phyloP scores from a whole-genome alignment of 2,113 vertebrate genomes.

The Colius striatus region DNA sequence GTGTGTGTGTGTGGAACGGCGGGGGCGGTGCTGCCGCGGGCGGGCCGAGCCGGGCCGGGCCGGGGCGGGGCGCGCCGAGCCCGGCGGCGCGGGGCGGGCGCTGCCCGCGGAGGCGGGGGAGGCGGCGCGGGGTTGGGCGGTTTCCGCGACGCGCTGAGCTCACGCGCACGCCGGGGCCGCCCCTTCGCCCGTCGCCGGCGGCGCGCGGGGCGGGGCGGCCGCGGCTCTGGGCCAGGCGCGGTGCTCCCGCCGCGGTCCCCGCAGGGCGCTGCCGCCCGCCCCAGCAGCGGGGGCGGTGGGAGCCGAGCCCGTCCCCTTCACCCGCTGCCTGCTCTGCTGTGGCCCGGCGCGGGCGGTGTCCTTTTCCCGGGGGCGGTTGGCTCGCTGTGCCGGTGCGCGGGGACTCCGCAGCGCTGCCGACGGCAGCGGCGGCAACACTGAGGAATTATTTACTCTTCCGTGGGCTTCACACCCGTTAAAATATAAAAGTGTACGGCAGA shows the following conservation, averaged over 20 bases:
- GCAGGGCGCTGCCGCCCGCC: too few species aligned
- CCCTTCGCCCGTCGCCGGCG: not conserved
- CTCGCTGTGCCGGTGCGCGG: not conserved
- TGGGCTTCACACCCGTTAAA: not conserved
- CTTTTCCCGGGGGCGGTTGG: not conserved
- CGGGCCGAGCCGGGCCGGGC: too few species aligned
- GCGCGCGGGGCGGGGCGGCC: not conserved
- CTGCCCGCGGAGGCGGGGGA: not conserved
- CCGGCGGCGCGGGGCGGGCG: not conserved
- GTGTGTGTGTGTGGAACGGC: not conserved
- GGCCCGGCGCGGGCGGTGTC: not conserved
- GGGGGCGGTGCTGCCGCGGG: not conserved
- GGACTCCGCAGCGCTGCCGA: not conserved
- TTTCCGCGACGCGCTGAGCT: not conserved
- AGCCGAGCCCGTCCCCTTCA: fast-evolving
- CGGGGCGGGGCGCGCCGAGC: not conserved
- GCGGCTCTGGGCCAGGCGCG: too few species aligned
- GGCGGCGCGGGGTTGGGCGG: not conserved
- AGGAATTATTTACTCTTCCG: not conserved
- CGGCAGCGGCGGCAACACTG: not conserved
- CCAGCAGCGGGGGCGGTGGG: not conserved
- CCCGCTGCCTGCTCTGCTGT: not conserved
- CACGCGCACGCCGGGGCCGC: not conserved
- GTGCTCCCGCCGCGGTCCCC: too few species aligned
- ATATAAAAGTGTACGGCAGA: not conserved